Base-by-base conservation (phyloP, 2,888 invertebrate species). In the Apamea crenata region DNA sequence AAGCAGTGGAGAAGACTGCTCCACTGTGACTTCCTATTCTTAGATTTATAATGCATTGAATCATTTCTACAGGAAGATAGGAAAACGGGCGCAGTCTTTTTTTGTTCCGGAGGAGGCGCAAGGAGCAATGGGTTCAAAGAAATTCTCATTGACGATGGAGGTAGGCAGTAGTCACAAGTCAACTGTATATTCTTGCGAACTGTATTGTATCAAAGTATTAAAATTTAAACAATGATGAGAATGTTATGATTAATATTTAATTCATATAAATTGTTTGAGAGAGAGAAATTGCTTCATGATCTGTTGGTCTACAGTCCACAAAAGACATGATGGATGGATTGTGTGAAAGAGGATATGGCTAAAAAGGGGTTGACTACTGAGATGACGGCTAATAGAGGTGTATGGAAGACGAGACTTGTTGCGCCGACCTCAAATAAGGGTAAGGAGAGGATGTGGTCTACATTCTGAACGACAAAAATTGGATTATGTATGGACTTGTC, bases 141-240 rank as follows among this genome's bases (percentile, higher is more conserved):
- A 67, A 65, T 72, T 29, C 29, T 50, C 59, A 69, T 63, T 78
- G 16, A 63, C 47, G 40, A 44, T 44, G 61, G 61, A 72, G 67
- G 53, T 66, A 69, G 56, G 29, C 65, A 56, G 81, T 65, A 71
- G 56, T 50, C 40, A 67, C 36, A 44, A 65, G 6, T 65, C 65
- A 25, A 59, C 47, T n/a, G 36, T 74, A 74, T 83, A 80, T 75
- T 84, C 81, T 87, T 84, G 81, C 81, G 75, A 88, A 74, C 84
- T 73, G 80, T 80, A 85, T 89, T 88, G 81, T 86, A 78, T 86
- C 86, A 81, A 88, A 87, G 88, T 86, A 89, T 81, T 87, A 80
- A 87, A 86, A 80, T 84, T 84, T 81, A 87, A 86, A 92, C 92
- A 92, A 91, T 91, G 89, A 89, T 92, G 92, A 79, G 91, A 92